These are phyloP conservation scores for Caenorhabditis macrosperma DNA, from an alignment of 2,888 invertebrate genomes.

Conservation along the genomic window DNA sequence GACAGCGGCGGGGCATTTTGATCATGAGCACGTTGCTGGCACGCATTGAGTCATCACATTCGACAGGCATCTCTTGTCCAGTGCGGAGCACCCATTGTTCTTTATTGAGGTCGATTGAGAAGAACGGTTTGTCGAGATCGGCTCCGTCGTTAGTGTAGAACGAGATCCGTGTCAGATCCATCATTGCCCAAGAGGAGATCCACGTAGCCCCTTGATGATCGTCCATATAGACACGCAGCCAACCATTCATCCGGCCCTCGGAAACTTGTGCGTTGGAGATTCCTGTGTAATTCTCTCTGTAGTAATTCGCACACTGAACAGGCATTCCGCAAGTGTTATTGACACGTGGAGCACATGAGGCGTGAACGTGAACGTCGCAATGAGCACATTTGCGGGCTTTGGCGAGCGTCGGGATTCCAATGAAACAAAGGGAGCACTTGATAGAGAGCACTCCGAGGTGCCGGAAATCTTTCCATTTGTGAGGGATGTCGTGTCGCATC, in stretches of 20 bases:
- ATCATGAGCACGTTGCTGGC: conserved; percentile 69
- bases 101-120: conserved; percentile 67
- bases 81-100: conserved; percentile 72
- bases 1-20: conserved; percentile 67
- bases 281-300: conserved; percentile 56
- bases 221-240: conserved; percentile 67
- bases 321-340: conserved; percentile 68
- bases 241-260: conserved; percentile 69
- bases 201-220: conserved; percentile 55
- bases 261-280: conserved; percentile 11
- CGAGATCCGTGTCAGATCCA: conserved; percentile 60
- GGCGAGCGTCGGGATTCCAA: conserved; percentile 55
- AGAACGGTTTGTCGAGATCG: conserved; percentile 62
- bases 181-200: conserved; percentile 66
- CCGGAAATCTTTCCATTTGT: conserved; percentile 67
- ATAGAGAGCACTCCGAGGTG: conserved; percentile 56
- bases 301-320: conserved; percentile 59
- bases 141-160: conserved; percentile 73
- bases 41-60: conserved; percentile 50
- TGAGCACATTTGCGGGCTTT: conserved; percentile 60
- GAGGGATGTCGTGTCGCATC: conserved; percentile 68
- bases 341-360: conserved; percentile 55
- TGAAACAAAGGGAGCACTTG: conserved; percentile 66
- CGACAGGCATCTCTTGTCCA: conserved; percentile 57
- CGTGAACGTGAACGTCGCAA: conserved; percentile 62